Evolutionary conservation across 1,140 invertebrate genomes (phyloP).

Genomic region (Hestina assimilis): DNA sequence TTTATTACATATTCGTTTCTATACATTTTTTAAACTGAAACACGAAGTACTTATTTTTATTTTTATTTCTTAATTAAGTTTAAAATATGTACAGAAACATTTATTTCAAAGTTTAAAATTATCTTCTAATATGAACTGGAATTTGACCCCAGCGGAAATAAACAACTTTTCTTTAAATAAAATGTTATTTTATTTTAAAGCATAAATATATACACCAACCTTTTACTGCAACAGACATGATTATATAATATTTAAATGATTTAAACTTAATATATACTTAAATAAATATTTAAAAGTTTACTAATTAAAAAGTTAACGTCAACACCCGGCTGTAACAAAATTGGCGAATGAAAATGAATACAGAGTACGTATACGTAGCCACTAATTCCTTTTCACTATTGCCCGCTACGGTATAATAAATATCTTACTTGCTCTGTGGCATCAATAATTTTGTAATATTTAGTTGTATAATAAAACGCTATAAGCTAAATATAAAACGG

Average conservation of each 20-base stretch:
- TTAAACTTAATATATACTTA: background rate
- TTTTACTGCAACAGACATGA: constrained; percentile 60
- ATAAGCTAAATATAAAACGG: too few species aligned
- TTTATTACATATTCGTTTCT: too few species aligned
- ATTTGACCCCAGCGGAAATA: constrained; percentile 52
- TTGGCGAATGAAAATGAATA: constrained; percentile 10
- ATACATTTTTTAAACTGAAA: too few species aligned
- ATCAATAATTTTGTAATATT: too few species aligned
- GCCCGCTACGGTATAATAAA: too few species aligned
- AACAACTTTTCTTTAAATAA: constrained; percentile 8
- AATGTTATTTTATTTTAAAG: background rate
- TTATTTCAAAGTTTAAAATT: background rate
- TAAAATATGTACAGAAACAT: too few species aligned
- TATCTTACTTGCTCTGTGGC: too few species aligned
- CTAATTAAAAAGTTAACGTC: constrained; percentile 12
- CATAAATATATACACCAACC: constrained; percentile 36
- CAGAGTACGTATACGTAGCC: too few species aligned
- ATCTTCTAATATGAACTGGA: constrained; percentile 36
- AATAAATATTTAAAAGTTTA: constrained; percentile 9
- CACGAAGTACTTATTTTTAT: background rate
- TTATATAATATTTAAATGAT: constrained; percentile 24
- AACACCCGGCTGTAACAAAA: constrained; percentile 18
- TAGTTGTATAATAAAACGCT: too few species aligned
- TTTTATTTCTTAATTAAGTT: too few species aligned
- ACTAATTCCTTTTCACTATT: too few species aligned